Evolutionary conservation across 2,113 vertebrate genomes (phyloP), one percentile per base, ranked within the genome.

Genomic region (Dipodomys stephensi): DNA sequence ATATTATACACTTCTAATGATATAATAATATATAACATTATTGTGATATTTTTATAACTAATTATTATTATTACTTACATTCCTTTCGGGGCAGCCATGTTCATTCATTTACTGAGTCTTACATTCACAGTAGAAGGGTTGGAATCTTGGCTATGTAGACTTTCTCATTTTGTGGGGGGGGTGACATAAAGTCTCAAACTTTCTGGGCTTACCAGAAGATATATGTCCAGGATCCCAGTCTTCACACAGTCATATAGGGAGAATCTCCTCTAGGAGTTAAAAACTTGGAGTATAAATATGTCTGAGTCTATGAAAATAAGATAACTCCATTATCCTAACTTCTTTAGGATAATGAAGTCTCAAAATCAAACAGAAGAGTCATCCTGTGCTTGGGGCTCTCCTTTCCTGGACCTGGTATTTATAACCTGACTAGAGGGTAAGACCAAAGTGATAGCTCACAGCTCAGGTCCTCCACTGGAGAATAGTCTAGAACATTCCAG

Each of bases 51-150:
- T 39, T 9, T 49, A 49, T 49, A 49, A 49, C 49, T 49, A 12
- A 49, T 49, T 49, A 49, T 49, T 49, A 49, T 49, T 49, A 49
- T 2, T 91, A 95, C 91, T 88, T 94, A 83, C 90, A 95, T 88
- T 94, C 85, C 93, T 71, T 95, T 81, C 35, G 32, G 78, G 94
- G 32, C 69, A 88, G 88, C 82, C 65, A 46, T 53, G 74, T 64
- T 67, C 83, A 90, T 95, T 85, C 93, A 94, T 94, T 81, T 94
- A 67, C 1, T 18, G 6, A 32, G 57, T 57, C 77, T 86, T 39
- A 8, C 65, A 79, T 57, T 18, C 69, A 49, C 49, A 49, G 49
- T 92, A 35, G 35, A 87, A 65, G 35, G 35, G 65, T 35, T 18
- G 10, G 91, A 77, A 44, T 9, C 44, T 69, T 64, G 32, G 67